phyloP scores from a whole-genome alignment of 2,113 vertebrate genomes.

The Echinops telfairi region DNA sequence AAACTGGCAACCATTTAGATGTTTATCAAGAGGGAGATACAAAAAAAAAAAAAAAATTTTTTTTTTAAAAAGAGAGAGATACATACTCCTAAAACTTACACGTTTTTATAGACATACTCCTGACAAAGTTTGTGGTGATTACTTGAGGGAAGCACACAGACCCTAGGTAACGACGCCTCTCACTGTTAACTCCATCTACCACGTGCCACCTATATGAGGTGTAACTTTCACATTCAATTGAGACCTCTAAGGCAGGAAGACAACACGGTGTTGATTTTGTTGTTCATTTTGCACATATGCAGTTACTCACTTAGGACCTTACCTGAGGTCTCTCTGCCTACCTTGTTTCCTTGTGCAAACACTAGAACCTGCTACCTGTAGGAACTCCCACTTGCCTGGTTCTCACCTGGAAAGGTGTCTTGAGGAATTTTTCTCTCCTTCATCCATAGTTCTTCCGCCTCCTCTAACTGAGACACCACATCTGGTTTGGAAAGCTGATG shows the following conservation, averaged over 20 bases:
- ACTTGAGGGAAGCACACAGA: neutral
- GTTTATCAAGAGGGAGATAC: neutral
- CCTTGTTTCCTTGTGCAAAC: conserved; percentile 1
- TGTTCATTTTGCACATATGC: neutral
- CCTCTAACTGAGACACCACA: conserved; percentile 81
- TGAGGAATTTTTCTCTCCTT: conserved; percentile 67
- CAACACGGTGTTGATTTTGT: too few species aligned
- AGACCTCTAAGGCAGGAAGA: neutral
- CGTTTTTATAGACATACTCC: neutral
- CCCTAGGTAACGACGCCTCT: neutral
- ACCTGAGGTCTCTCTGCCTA: neutral
- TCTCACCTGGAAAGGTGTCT: conserved; percentile 77
- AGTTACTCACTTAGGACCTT: neutral
- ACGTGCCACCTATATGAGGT: neutral
- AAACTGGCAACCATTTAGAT: neutral
- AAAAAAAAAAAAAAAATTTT: too few species aligned
- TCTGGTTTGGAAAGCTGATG: conserved; percentile 82
- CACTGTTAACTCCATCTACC: neutral
- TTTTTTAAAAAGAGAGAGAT: neutral
- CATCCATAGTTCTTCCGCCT: conserved; percentile 75
- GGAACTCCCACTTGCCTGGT: conserved; percentile 30
- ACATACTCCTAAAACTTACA: neutral
- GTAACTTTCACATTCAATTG: neutral
- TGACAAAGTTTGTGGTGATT: neutral
- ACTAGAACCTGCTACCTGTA: neutral